phyloP scores from a whole-genome alignment of 2,797 vertebrate genomes.

The Ciconia nigra region DNA sequence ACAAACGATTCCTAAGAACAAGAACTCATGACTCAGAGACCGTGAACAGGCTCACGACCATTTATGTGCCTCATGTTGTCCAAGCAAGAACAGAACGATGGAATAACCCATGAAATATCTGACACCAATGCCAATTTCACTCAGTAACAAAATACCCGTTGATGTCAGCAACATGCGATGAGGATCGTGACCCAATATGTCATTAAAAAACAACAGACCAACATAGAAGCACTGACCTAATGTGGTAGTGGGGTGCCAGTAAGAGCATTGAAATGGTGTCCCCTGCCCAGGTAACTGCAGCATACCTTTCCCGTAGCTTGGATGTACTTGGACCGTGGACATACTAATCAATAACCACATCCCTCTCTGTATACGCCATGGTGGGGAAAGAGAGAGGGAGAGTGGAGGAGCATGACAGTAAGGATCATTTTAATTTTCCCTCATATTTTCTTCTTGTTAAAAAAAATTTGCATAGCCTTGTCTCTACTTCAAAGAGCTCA shows the following conservation, averaged over 20 bases:
- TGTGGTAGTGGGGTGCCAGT: not conserved
- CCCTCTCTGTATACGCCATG: not conserved
- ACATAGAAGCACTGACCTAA: not conserved
- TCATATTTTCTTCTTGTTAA: not conserved
- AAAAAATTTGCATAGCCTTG: not conserved
- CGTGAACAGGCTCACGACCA: accelerated
- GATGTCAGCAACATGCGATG: not conserved
- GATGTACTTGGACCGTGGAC: not conserved
- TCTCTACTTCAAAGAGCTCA: conserved; percentile 35
- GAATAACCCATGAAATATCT: not conserved
- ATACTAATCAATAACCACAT: not conserved
- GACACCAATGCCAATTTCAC: not conserved
- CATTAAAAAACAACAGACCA: not conserved
- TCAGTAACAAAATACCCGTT: not conserved
- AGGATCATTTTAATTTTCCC: not conserved
- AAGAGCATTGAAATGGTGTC: not conserved
- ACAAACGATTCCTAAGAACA: not conserved
- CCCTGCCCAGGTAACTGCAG: not conserved
- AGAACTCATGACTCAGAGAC: not conserved
- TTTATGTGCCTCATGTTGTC: not conserved
- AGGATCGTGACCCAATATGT: accelerated
- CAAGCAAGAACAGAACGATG: not conserved
- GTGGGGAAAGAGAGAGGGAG: not conserved
- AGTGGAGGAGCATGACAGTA: not conserved
- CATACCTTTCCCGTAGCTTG: not conserved